Base-by-base conservation (phyloP, 2,888 invertebrate genomes). In the Xestobium rufovillosum region DNA sequence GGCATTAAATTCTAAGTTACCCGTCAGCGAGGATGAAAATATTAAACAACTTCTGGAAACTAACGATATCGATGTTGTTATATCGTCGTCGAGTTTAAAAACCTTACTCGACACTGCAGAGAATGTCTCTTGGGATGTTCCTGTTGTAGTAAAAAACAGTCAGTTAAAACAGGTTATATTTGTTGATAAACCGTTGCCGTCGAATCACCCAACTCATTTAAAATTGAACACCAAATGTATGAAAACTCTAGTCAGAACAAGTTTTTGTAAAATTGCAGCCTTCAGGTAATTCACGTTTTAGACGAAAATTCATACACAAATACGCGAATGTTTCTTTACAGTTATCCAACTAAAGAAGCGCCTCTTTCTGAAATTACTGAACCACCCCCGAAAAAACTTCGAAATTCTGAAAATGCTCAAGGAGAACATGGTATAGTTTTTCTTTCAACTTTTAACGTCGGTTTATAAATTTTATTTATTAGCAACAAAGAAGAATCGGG, bases 101-200 rank as follows among this genome's bases (percentile, higher is more conserved):
- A 52, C 48, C 37, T 34, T 61, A n/a, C 44, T 58, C 23, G 55
- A 61, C 45, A 55, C 52, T 31, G 53, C 49, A n/a, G 52, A 57
- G 37, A 53, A 52, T 27, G 39, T 29, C 10, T 44, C 39, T 30
- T 63, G 61, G 61, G 46, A 52, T 31, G 50, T 62, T 25, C 63
- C 63, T 3, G 42, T 63, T n/a, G 37, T 52, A 8, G 47, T 63
- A 10, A 59, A 57, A n/a, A n/a, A n/a, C n/a, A n/a, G 40, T 44
- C 48, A 36, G 31, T 52, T 10, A 32, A 28, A 9, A n/a, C 30
- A 14, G 14, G 44, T 59, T 4, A 47, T 59, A 14, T 60, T 55
- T 47, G 43, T 62, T n/a, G 60, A 61, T 36, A 61, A 61, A 45
- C 53, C 56, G 3, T 46, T 60, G 14, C 52, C 53, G 19, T 44